A percentile compares a stretch with the other conserved stretches of the same genome.
phyloP scores from a whole-genome alignment of 2,888 invertebrate genomes.

The Camponotus fellah region DNA sequence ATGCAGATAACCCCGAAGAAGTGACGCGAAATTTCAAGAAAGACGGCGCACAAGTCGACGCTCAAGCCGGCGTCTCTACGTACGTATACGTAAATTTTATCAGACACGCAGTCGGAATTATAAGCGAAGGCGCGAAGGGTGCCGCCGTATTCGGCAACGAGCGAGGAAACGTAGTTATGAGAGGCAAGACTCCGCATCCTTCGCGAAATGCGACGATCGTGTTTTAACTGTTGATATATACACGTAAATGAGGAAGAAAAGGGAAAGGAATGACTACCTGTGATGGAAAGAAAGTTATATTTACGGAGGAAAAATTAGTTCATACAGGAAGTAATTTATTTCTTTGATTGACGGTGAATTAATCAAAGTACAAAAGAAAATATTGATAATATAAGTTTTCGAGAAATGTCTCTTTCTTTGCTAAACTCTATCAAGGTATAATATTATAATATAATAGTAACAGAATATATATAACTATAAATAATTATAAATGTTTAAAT shows the following conservation, averaged over 20 bases:
- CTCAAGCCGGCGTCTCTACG: slow-evolving; percentile 34
- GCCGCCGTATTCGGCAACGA: slow-evolving; percentile 52
- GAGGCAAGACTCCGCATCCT: slow-evolving; percentile 61
- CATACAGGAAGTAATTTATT: background rate
- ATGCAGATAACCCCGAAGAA: slow-evolving; percentile 47
- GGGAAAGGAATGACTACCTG: background rate
- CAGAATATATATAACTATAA: background rate
- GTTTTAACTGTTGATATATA: slow-evolving; percentile 44
- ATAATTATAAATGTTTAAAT: background rate
- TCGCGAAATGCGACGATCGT: slow-evolving; percentile 34
- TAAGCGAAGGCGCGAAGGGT: slow-evolving; percentile 27
- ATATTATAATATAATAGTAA: background rate
- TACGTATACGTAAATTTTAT: slow-evolving; percentile 53
- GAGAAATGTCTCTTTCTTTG: background rate
- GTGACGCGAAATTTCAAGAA: slow-evolving; percentile 53
- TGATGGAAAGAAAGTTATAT: slow-evolving; percentile 1
- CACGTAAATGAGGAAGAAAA: background rate
- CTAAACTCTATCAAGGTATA: background rate
- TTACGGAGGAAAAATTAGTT: slow-evolving; percentile 12
- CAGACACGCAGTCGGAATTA: slow-evolving; percentile 47
- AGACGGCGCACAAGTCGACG: slow-evolving; percentile 47
- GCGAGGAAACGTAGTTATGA: slow-evolving; percentile 66
- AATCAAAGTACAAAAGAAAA: background rate
- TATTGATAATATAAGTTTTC: background rate
- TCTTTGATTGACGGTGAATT: background rate